phyloP scores from a whole-genome alignment of 2,888 invertebrate genomes.

The Trissoscelio sp. region DNA sequence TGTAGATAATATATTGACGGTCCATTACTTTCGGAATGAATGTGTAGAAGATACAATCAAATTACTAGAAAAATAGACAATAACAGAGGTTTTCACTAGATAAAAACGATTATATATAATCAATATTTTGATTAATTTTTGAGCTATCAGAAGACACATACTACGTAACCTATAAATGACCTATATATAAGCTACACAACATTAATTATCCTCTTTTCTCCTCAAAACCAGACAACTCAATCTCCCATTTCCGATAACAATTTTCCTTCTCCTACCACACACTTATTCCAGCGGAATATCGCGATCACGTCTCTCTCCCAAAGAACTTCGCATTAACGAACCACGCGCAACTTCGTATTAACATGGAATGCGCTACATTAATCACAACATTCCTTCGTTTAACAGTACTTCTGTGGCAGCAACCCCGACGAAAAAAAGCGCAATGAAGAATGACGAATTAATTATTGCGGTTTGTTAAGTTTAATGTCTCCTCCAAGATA shows the following conservation, averaged over 20 bases:
- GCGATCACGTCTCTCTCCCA: conserved; percentile 7
- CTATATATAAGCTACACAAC: too few species aligned
- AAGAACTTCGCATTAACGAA: conserved; percentile 37
- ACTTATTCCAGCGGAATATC: conserved; percentile 14
- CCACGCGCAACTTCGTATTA: conserved; percentile 40
- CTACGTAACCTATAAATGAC: too few species aligned
- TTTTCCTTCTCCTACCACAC: conserved; percentile 7
- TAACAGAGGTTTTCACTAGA: too few species aligned
- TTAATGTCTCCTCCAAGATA: conserved; percentile 10
- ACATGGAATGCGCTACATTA: conserved; percentile 62
- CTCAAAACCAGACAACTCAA: conserved; percentile 45
- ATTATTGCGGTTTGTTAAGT: conserved; percentile 32
- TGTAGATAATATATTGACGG: too few species aligned
- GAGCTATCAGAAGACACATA: too few species aligned
- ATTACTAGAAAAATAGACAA: too few species aligned
- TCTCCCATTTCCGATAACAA: conserved; percentile 34
- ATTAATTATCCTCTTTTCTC: conserved; percentile 41
- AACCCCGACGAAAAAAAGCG: conserved; percentile 30
- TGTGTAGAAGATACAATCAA: too few species aligned
- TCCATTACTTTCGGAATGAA: too few species aligned
- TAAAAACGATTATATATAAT: too few species aligned
- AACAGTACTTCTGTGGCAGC: conserved; percentile 54
- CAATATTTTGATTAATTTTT: too few species aligned
- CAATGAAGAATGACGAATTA: conserved; percentile 45
- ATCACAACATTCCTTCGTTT: conserved; percentile 62